Percentiles rank a stretch among this genome's conserved stretches.
Evolutionary conservation across 1,140 invertebrate species (phyloP).

Genomic region (Babylonia areolata): DNA sequence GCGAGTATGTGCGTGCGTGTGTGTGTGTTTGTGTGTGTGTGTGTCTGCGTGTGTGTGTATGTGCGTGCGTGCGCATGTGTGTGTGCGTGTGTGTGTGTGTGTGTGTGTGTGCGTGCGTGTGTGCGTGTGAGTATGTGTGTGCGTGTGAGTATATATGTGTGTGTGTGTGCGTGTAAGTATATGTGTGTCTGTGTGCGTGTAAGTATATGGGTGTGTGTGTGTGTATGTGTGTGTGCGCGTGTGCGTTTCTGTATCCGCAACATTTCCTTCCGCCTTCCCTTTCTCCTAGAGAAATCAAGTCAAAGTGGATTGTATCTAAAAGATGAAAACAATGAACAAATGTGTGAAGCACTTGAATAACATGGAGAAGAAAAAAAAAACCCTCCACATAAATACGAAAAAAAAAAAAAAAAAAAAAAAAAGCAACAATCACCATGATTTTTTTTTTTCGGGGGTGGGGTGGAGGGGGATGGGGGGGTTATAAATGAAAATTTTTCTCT

Average conservation of each 20-base stretch:
- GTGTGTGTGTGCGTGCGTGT: not conserved
- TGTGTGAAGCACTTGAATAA: too few species aligned
- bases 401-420: too few species aligned
- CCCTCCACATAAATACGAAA: too few species aligned
- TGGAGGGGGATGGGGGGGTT: too few species aligned
- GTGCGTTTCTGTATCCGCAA: not conserved
- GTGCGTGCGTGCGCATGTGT: not conserved
- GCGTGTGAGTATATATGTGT: not conserved
- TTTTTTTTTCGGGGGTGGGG: too few species aligned
- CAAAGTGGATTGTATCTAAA: not conserved
- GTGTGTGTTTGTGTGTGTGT: not conserved
- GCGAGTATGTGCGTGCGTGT: not conserved
- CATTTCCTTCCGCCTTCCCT: not conserved
- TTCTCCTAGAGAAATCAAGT: too few species aligned
- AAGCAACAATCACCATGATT: too few species aligned
- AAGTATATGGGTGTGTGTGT: not conserved
- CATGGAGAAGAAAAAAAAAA: too few species aligned
- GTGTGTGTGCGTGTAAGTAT: not conserved
- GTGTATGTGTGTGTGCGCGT: not conserved
- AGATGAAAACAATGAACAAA: not conserved
- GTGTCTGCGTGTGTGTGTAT: not conserved
- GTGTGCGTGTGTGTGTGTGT: not conserved
- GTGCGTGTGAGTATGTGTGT: not conserved
- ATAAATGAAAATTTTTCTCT: too few species aligned
- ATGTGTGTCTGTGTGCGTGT: not conserved